Base-by-base conservation (phyloP, 2,888 invertebrate species). In the Germaria angustata region DNA sequence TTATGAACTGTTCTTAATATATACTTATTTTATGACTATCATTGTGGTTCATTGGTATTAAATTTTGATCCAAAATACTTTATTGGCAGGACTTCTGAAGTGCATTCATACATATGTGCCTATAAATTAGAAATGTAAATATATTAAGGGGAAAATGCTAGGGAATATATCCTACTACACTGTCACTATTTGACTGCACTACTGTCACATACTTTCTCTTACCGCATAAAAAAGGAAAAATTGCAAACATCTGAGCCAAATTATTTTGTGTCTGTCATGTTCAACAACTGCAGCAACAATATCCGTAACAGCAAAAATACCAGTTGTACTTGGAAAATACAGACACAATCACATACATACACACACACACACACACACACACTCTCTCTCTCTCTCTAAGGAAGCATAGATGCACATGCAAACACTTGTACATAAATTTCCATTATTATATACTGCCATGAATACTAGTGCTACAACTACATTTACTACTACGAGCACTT, bases 161-260 rank as follows among this genome's bases (percentile, higher is more conserved):
- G 36, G 9, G 17, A 28, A 9, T 20, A 44, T 55, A 49, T 72
- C 1, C 17, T 7, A 34, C 32, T 11, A 17, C 22, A 53, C 63
- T 73, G 63, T 75, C 28, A 34, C 2, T 11, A 20, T 24, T 49
- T 11, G 36, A 15, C 24, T 57, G 20, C 20, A 66, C 53, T 59
- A 15, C 53, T 81, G 81, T 73, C 68, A 73, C 61, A 81, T 73
- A 66, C 65, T 81, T 72, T 59, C 71, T 61, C 44, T 55, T 72
- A 77, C 81, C 77, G 72, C 81, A 81, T 55, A 55, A 49, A 73
- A 81, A 36, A 15, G 32, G 65, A 68, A 84, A 79, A 84, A 84
- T 82, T 85, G 68, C 82, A 77, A 86, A 83, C 86, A 85, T 84
- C 84, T 86, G 86, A 86, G 85, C 85, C 84, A 84, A 86, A 86